Conservation (phyloP, 2,797 vertebrate species). For the Tangara arthus region DNA sequence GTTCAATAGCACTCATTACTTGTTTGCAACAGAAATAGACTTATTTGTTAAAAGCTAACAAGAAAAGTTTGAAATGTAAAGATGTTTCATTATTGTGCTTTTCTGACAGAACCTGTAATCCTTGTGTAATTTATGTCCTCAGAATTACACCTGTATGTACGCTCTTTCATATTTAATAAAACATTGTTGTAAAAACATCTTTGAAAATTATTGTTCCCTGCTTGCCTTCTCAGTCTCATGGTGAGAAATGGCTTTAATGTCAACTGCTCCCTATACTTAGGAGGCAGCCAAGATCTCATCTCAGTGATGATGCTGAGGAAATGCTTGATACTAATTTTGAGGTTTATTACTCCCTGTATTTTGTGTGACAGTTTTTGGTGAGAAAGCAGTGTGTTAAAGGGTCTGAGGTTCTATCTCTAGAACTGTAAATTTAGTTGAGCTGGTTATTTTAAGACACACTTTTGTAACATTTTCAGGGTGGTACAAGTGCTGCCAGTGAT, state of each 20-base stretch:
- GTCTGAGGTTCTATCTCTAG: not conserved
- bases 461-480: not conserved
- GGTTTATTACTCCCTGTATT: not conserved
- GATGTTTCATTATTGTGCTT: slow-evolving; percentile 57
- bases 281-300: not conserved
- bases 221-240: not conserved
- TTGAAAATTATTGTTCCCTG: not conserved
- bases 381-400: not conserved
- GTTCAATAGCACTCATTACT: slow-evolving; percentile 59
- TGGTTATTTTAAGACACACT: not conserved
- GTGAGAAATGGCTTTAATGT: not conserved
- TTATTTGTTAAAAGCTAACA: slow-evolving; percentile 60
- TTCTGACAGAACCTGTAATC: slow-evolving; percentile 54
- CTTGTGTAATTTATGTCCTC: slow-evolving; percentile 63
- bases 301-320: not conserved
- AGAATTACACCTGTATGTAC: slow-evolving; percentile 49
- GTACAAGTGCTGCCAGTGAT: not conserved
- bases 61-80: slow-evolving; percentile 56
- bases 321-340: not conserved
- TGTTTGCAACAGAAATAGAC: slow-evolving; percentile 57
- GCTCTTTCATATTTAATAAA: slow-evolving; percentile 69
- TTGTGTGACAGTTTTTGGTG: not conserved
- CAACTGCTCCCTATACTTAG: not conserved
- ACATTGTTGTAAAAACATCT: slow-evolving; percentile 41
- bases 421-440: not conserved